Evolutionary conservation across 2,888 invertebrate genomes (phyloP).

Genomic region (Dolichomitus sp.): DNA sequence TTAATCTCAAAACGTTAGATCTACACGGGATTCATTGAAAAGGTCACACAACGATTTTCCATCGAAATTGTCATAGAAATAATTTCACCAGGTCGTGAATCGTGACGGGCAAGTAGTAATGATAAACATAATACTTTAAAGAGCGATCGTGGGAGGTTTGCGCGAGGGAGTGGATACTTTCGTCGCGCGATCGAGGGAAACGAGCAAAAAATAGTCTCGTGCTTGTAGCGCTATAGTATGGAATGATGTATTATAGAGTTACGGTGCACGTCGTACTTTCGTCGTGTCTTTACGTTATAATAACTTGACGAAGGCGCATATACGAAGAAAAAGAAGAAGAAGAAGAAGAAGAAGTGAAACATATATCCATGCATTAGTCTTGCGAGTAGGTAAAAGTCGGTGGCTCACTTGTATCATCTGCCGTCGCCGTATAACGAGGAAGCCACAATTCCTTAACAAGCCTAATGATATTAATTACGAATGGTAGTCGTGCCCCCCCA

Average conservation of each 20-base stretch:
- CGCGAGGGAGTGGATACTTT: constrained; percentile 22
- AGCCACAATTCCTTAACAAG: constrained; percentile 67
- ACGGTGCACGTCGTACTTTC: constrained; percentile 12
- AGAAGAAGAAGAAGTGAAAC: too few species aligned
- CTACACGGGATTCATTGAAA: too few species aligned
- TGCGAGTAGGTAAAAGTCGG: not conserved
- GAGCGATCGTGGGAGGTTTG: constrained; percentile 43
- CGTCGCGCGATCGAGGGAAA: constrained; percentile 41
- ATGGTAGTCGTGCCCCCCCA: constrained; percentile 49
- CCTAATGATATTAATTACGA: constrained; percentile 79
- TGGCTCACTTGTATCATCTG: constrained; percentile 19
- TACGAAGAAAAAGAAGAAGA: too few species aligned
- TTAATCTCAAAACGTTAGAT: not conserved
- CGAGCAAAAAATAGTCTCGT: constrained; percentile 7
- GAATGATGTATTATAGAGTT: constrained; percentile 18
- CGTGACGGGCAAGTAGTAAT: constrained; percentile 38
- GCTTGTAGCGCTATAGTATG: not conserved
- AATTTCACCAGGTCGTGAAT: constrained; percentile 2
- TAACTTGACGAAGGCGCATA: too few species aligned
- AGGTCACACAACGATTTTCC: not conserved
- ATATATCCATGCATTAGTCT: constrained; percentile 46
- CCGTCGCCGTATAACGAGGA: constrained; percentile 66
- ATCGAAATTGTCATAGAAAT: constrained; percentile 21
- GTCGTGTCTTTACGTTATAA: constrained; percentile 6
- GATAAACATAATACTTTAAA: constrained; percentile 45